phyloP scores from a whole-genome alignment of 2,888 invertebrate species.

The Melieria omissa region DNA sequence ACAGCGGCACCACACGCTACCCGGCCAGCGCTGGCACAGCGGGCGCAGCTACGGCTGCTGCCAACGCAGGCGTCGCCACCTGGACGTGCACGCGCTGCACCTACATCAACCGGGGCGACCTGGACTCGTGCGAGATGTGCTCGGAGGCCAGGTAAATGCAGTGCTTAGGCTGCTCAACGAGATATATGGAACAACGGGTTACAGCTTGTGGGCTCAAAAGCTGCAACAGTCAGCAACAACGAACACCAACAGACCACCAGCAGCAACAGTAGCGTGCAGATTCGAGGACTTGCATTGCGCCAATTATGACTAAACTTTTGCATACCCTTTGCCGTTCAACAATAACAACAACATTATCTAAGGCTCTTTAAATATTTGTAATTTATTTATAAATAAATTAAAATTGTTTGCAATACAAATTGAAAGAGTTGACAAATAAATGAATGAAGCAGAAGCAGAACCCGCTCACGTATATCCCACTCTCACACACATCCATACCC shows the following conservation, averaged over 20 bases:
- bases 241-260: no score
- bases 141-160: conserved; percentile 76
- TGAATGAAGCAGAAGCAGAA: conserved; percentile 8
- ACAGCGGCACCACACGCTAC: conserved; percentile 59
- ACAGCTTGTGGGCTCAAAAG: no score
- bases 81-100: conserved; percentile 97
- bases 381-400: conserved; percentile 58
- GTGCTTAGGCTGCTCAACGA: background rate
- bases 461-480: background rate
- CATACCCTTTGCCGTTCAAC: background rate
- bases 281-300: no score
- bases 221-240: no score
- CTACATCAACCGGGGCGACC: conserved; percentile 84
- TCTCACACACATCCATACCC: background rate
- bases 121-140: conserved; percentile 90
- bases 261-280: no score
- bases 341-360: conserved; percentile 9
- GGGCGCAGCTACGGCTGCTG: conserved; percentile 55
- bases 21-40: conserved; percentile 39
- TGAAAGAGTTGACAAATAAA: background rate
- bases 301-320: no score
- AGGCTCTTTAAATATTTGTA: conserved; percentile 24
- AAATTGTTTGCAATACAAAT: conserved; percentile 44
- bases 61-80: conserved; percentile 48
- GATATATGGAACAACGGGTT: no score